Percentiles rank a stretch among this genome's conserved stretches.
Evolutionary conservation across 2,113 vertebrate species (phyloP).

Genomic region (Clarias batrachus): DNA sequence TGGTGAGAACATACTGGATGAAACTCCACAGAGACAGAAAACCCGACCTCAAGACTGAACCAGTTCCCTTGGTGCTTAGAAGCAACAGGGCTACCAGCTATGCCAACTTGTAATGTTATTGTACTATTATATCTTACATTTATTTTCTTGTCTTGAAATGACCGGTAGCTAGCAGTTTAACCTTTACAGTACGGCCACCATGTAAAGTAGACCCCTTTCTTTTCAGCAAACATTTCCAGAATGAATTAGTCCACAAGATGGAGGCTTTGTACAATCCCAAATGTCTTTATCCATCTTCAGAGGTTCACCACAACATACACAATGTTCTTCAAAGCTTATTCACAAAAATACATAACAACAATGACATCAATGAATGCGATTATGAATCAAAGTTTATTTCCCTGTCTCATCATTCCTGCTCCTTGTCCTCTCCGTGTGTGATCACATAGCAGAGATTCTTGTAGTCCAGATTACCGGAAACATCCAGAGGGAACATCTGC

Average conservation of each 20-base stretch:
- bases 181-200: background rate
- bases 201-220: background rate
- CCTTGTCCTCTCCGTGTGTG: conserved; percentile 88
- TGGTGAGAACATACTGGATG: background rate
- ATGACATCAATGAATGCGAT: background rate
- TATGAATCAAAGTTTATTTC: background rate
- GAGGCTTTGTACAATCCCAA: background rate
- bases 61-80: background rate
- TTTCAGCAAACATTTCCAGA: background rate
- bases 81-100: background rate
- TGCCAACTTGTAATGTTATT: background rate
- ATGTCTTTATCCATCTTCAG: conserved; percentile 28
- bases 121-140: background rate
- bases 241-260: background rate
- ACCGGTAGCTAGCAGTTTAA: background rate
- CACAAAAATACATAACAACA: background rate
- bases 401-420: conserved; percentile 64
- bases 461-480: conserved; percentile 86
- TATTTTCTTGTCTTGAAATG: background rate
- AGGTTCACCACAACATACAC: background rate
- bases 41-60: background rate
- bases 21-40: background rate
- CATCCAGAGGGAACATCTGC: conserved; percentile 83
- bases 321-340: background rate
- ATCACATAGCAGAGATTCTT: conserved; percentile 89